Conservation (phyloP, 37 sponge, comb jelly and placozoan species). For the Cladorhizidae sp. region DNA sequence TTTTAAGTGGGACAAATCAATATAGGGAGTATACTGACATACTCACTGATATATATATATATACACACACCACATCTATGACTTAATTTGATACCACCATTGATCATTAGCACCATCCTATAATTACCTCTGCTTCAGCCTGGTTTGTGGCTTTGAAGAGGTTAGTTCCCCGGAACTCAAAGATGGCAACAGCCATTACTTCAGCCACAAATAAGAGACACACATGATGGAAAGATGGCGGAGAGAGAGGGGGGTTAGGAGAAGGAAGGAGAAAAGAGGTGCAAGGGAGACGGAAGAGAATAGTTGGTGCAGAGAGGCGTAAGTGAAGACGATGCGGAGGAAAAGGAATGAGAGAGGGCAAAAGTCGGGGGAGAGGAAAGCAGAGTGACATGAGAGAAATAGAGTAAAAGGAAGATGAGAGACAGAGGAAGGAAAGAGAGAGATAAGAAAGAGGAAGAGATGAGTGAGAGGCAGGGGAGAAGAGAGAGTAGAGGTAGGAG, state of each 20-base stretch:
- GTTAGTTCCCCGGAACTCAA: constrained; percentile 78
- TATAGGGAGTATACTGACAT: too few species aligned
- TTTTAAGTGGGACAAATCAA: too few species aligned
- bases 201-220: background rate
- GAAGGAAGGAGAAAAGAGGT: background rate
- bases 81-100: background rate
- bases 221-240: constrained; percentile 4
- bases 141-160: constrained; percentile 66
- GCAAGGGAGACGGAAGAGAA: too few species aligned
- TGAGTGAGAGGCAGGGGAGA: background rate
- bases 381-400: too few species aligned
- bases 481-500: background rate
- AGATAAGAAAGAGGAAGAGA: too few species aligned
- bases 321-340: constrained; percentile 20
- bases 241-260: constrained; percentile 49
- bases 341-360: too few species aligned
- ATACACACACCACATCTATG: too few species aligned
- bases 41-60: too few species aligned
- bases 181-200: constrained; percentile 73
- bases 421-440: too few species aligned
- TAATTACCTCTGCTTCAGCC: constrained; percentile 68
- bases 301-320: too few species aligned
- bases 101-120: background rate
- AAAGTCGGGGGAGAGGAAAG: too few species aligned
- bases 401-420: too few species aligned